These are phyloP conservation scores for Epistrophella euchroma DNA, from an alignment of 2,888 invertebrate species.

Conservation along the genomic window DNA sequence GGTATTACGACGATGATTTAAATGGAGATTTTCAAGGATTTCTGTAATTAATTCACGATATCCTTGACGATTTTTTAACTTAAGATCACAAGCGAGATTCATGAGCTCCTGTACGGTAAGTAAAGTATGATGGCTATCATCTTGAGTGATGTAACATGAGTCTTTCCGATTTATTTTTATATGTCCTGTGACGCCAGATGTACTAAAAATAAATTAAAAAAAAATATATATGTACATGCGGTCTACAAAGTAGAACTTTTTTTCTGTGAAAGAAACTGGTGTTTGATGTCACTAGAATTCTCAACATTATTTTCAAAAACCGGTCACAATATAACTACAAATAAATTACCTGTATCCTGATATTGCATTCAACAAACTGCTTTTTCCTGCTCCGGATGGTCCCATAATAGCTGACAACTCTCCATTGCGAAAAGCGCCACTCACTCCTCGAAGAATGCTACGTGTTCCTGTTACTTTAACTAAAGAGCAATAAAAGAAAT, in stretches of 20 bases:
- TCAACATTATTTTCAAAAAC: too few species aligned
- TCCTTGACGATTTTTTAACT: conserved; percentile 84
- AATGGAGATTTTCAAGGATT: conserved; percentile 81
- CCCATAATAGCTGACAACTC: conserved; percentile 89
- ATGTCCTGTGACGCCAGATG: conserved; percentile 87
- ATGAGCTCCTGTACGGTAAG: conserved; percentile 91
- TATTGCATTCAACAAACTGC: conserved; percentile 90
- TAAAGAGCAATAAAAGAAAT: conserved; percentile 81
- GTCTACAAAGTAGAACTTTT: too few species aligned
- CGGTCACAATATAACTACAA: too few species aligned
- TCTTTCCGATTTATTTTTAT: conserved; percentile 89
- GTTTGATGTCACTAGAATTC: too few species aligned
- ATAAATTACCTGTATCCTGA: conserved; percentile 88
- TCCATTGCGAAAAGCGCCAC: conserved; percentile 87
- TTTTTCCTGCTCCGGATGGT: conserved; percentile 90
- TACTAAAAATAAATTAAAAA: conserved; percentile 83
- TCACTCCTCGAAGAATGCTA: conserved; percentile 86
- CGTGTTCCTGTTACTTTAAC: conserved; percentile 85
- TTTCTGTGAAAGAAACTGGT: too few species aligned
- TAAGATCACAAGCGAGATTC: conserved; percentile 91
- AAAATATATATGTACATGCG: neutral
- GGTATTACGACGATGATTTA: conserved; percentile 81
- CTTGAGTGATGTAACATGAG: conserved; percentile 93
- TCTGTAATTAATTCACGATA: conserved; percentile 80
- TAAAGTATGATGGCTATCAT: conserved; percentile 89